Evolutionary conservation across 2,113 vertebrate genomes (phyloP), one percentile per base, ranked within the genome.

Genomic region (Cnemophilus loriae): DNA sequence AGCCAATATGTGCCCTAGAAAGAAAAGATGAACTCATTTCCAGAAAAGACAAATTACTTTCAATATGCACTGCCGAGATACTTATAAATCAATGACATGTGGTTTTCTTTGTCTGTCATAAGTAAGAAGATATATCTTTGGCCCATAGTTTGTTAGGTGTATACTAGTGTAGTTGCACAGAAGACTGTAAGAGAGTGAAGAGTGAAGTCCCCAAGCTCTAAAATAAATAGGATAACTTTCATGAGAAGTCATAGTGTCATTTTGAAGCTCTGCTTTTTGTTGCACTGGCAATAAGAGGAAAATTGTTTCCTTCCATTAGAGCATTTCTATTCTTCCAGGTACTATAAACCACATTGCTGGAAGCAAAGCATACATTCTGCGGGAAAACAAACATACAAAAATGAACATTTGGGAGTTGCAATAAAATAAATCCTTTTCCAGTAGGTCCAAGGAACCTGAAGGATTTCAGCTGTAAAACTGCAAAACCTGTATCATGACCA

Each of bases 301-400:
- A 94, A 85, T 93, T 88, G 84, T 96, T 97, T 97, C 96, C 93
- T 97, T 87, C 89, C 93, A 94, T 97, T 95, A 97, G 94, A 93
- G 87, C 70, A 94, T 96, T 97, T 96, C 84, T 97, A 2, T 82
- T 97, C 92, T 97, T 98, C 76, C 94, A 96, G 91, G 90, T 98
- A 98, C 98, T 98, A 86, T 79, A 95, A 98, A 98, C 98, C 98
- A 98, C 79, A 98, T 97, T 98, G 96, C 97, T 98, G 96, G 95
- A 98, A 97, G 92, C 95, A 96, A 85, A 80, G 85, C 73, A 83
- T 57, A 82, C 75, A 52, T 97, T 97, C 91, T 96, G 52, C 96
- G 95, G 91, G 95, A 95, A 95, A 97, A 97, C 88, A 94, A 84
- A 96, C 84, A 85, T 87, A 95, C 16, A 56, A 94, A 97, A 95